Base-by-base conservation (phyloP, 2,888 invertebrate genomes). In the Ganaspis brasiliensis region DNA sequence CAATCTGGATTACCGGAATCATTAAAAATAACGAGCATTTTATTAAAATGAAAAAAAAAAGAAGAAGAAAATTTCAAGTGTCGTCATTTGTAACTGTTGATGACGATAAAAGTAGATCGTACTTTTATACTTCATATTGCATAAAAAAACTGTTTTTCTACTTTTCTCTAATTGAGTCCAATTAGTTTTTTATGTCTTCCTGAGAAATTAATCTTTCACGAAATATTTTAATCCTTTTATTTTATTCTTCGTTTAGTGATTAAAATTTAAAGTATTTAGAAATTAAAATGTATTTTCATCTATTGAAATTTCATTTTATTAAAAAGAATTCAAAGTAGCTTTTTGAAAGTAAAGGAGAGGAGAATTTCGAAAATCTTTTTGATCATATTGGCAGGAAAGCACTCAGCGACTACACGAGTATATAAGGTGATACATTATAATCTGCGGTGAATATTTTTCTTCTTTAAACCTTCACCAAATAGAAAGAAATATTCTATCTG, bases 361-460 rank as follows among this genome's bases (percentile, higher is more conserved):
- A 21, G 24, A 56, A 56, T 19, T 56, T 56, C 9, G 6, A 14
- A 56, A 56, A 56, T 24, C 56, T 24, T 56, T 56, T 56, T 14
- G 24, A 24, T 10, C 24, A 56, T 24, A 56, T 21, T 56, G 56
- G 56, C 56, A 14, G 1, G 56, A 26, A 56, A 56, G 24, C 56
- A 56, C 56, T 56, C 26, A 26, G 26, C 10, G 56, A 24, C 24
- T 56, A 26, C 24, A 56, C 24, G n/a, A 26, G 14, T 55, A 56
- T 56, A 56, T 56, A 24, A 56, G 56, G 56, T 14, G 14, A 56
- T 56, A 16, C 26, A 56, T 56, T 56, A 56, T 56, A 56, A 24
- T 56, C 6, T 56, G 3, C 14, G 2, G 0, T 56, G 56, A 14
- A 56, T 56, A 56, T 56, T 56, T 56, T 56, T 56, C 56, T 24